Conservation (phyloP, 2,113 vertebrate genomes). For the Dunckerocampus dactyliophorus region DNA sequence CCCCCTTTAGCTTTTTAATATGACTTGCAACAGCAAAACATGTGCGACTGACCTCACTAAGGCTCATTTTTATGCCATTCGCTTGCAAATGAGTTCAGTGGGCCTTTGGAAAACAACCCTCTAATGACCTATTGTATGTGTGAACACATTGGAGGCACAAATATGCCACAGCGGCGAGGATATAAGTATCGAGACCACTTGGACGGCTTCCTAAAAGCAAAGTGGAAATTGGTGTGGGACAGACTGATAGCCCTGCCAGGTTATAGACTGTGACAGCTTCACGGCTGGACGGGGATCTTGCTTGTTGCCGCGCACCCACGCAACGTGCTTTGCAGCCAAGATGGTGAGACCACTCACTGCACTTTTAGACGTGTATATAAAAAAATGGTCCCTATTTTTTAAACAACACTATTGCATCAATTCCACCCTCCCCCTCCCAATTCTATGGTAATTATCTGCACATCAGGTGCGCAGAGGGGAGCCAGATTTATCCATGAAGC, state of each 20-base stretch:
- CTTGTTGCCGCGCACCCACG: conserved; percentile 53
- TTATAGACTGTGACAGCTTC: conserved; percentile 39
- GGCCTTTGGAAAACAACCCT: no score
- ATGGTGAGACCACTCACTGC: conserved; percentile 29
- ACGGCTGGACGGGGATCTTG: conserved; percentile 40
- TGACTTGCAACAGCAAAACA: background rate
- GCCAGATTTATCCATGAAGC: conserved; percentile 19
- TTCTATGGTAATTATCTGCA: conserved; percentile 17
- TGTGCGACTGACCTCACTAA: no score
- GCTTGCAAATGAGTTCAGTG: background rate
- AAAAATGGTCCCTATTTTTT: conserved; percentile 28
- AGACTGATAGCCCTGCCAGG: conserved; percentile 21
- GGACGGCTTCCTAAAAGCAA: background rate
- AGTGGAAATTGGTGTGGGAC: conserved; percentile 7
- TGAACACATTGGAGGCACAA: background rate
- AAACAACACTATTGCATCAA: no score
- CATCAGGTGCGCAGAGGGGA: conserved; percentile 21
- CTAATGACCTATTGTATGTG: no score
- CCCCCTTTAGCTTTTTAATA: background rate
- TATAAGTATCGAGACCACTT: background rate
- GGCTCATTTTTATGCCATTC: no score
- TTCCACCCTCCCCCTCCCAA: background rate
- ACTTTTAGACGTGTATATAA: conserved; percentile 24
- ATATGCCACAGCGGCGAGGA: background rate
- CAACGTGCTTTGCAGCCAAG: conserved; percentile 37